Base-by-base conservation (phyloP, 1,140 invertebrate species). In the Dreissena polymorpha region DNA sequence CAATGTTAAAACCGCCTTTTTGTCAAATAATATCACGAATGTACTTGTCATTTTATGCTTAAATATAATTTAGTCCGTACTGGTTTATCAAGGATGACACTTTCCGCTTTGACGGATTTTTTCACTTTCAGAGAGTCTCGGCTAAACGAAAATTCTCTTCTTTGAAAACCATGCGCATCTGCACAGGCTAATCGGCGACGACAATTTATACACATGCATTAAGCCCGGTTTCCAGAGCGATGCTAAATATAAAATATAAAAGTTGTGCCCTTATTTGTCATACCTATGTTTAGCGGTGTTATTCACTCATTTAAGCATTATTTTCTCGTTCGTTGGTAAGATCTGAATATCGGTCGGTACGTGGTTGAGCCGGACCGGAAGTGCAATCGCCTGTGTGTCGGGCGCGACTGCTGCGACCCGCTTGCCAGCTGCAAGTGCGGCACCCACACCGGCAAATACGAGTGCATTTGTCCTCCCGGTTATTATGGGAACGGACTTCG, bases 391-490 rank as follows among this genome's bases (percentile, higher is more conserved):
- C 89, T 96, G 10, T 96, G 95, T 87, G 86, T 87, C 6, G 89
- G 89, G 21, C 88, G 86, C 21, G 82, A 84, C 12, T 96, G 95
- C 86, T 95, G 95, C 89, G 95, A 96, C 89, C 85, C 90, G 23
- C 92, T 93, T 65, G 95, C 95, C 16, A 90, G 92, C 7, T 96
- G 96, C 88, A 93, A 94, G 13, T 96, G 96, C 90, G 95, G 95
- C 0, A 95, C 94, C 6, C 93, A 94, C 27, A 95, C 95, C 3
- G 96, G 96, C 3, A 95, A 95, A 81, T 96, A 95, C 89, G 93
- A 94, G 25, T 96, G 96, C 86, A 90, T 95, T 10, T 96, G 96
- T 88, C 93, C 93, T 25, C 89, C 93, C 8, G 96, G 96, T 21
- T 95, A 94, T 86, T 96, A 95, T 90, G 96, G 96, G 39, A 94